Evolutionary conservation across 2,113 vertebrate genomes (phyloP).

Genomic region (Petrocephalus zakoni): DNA sequence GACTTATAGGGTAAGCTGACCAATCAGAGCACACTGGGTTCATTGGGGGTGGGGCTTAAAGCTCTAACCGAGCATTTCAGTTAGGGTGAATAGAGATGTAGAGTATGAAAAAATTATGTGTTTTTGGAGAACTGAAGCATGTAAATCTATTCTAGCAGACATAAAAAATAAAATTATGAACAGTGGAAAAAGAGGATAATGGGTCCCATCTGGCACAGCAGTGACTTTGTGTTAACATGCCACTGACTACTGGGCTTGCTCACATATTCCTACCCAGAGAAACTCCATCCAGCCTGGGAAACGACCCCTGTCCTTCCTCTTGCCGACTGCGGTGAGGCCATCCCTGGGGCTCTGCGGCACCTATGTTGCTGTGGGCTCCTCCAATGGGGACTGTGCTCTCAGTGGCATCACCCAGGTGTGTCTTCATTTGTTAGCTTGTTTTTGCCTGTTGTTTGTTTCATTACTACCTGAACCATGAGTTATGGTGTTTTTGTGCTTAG

Average conservation of each 20-base stretch:
- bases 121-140: neutral
- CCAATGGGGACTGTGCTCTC: slow-evolving; percentile 75
- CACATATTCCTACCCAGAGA: slow-evolving; percentile 56
- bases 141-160: neutral
- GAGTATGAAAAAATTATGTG: neutral
- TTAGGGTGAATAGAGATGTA: neutral
- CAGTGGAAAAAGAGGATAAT: neutral
- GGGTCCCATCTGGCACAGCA: neutral
- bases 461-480: neutral
- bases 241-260: slow-evolving; percentile 4
- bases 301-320: slow-evolving; percentile 83
- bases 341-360: slow-evolving; percentile 84
- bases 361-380: slow-evolving; percentile 81
- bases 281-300: slow-evolving; percentile 75
- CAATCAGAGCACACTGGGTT: neutral
- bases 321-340: slow-evolving; percentile 85
- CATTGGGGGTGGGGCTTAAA: neutral
- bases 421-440: neutral
- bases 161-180: neutral
- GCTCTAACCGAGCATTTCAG: neutral
- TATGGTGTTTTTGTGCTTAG: neutral
- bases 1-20: neutral
- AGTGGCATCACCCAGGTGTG: slow-evolving; percentile 85
- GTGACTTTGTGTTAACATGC: neutral
- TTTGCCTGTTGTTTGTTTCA: neutral